A percentile compares a stretch with the other conserved stretches of the same genome.
Conservation (phyloP, 2,113 vertebrate species). For the Misgurnus mizolepis region DNA sequence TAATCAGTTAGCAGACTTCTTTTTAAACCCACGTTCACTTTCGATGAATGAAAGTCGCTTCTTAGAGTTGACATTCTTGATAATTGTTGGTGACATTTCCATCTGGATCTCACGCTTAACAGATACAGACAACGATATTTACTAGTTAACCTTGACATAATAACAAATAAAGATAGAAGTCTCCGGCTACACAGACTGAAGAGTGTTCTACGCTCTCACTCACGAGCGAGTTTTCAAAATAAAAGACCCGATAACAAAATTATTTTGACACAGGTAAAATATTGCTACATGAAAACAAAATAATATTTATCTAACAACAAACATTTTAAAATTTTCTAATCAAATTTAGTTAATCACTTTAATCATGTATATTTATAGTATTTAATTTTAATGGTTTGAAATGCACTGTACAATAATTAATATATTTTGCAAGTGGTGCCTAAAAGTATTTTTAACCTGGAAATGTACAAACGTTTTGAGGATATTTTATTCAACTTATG, state of each 20-base stretch:
- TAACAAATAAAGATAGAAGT: background rate
- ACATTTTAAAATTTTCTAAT: too few relatives aligned
- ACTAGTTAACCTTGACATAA: constrained; percentile 51
- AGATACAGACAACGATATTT: constrained; percentile 29
- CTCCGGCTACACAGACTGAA: background rate
- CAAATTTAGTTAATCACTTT: too few relatives aligned
- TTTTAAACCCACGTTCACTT: constrained; percentile 19
- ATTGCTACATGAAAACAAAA: too few relatives aligned
- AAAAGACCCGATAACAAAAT: constrained; percentile 13
- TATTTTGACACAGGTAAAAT: background rate
- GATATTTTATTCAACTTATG: too few relatives aligned
- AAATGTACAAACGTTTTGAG: too few relatives aligned
- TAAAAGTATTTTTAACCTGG: too few relatives aligned
- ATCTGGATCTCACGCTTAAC: constrained; percentile 1
- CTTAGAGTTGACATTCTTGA: background rate
- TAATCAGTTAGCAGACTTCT: background rate
- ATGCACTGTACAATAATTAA: too few relatives aligned
- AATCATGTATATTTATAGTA: too few relatives aligned
- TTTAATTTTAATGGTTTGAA: too few relatives aligned
- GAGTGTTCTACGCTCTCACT: background rate
- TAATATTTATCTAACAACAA: too few relatives aligned
- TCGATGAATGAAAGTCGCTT: background rate
- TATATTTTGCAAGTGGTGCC: too few relatives aligned
- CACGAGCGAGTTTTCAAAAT: constrained; percentile 36
- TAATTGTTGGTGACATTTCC: constrained; percentile 1